Evolutionary conservation across 2,888 invertebrate genomes (phyloP).

Genomic region (Macropis europaea): DNA sequence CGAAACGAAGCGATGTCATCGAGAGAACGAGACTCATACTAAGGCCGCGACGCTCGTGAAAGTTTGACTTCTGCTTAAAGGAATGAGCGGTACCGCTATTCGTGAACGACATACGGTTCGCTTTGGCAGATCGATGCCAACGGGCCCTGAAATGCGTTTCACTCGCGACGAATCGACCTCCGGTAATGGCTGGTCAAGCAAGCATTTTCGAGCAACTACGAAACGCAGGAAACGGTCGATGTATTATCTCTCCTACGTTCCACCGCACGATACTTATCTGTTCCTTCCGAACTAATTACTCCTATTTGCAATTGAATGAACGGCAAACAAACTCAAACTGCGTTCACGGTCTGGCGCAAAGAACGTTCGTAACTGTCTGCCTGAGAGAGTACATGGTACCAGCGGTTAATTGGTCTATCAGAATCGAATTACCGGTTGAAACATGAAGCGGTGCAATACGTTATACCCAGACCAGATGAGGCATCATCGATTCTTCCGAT

Average conservation of each 20-base stretch:
- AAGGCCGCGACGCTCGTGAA: slow-evolving; percentile 46
- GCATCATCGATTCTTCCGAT: too few species aligned
- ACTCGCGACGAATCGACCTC: slow-evolving; percentile 10
- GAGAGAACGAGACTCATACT: slow-evolving; percentile 40
- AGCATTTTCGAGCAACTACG: too few species aligned
- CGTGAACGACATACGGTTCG: slow-evolving; percentile 75
- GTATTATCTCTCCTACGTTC: too few species aligned
- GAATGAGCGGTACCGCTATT: slow-evolving; percentile 73
- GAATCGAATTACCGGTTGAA: not conserved
- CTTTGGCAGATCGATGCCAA: slow-evolving; percentile 61
- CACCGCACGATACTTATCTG: too few species aligned
- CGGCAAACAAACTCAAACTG: too few species aligned
- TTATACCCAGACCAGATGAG: too few species aligned
- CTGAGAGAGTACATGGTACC: not conserved
- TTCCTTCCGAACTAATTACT: too few species aligned
- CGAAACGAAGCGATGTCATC: slow-evolving; percentile 28
- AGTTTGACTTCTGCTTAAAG: slow-evolving; percentile 61
- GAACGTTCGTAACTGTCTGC: too few species aligned
- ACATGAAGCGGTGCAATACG: not conserved
- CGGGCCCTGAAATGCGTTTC: slow-evolving; percentile 58
- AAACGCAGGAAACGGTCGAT: too few species aligned
- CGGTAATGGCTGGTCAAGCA: not conserved
- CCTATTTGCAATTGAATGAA: too few species aligned
- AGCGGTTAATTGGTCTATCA: not conserved
- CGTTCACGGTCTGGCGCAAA: too few species aligned